A percentile compares a stretch with the other conserved stretches of the same genome.
These are phyloP conservation scores for Muricea muricata DNA, from an alignment of 92 coral and sea anemone genomes.

Conservation along the genomic window DNA sequence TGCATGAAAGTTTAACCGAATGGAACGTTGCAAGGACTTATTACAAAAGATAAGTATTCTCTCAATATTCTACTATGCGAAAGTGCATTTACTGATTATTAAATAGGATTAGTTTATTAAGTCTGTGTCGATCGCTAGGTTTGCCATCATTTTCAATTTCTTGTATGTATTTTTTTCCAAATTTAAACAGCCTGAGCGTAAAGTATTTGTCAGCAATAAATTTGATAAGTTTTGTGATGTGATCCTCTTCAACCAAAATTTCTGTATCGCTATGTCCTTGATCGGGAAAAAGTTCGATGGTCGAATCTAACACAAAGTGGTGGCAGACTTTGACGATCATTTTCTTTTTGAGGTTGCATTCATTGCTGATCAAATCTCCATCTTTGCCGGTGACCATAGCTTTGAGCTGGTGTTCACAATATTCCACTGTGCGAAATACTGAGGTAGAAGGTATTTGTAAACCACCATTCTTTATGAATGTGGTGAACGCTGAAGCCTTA, in stretches of 20 bases:
- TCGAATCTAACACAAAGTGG: not conserved
- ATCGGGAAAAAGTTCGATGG: not conserved
- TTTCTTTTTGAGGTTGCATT: not conserved
- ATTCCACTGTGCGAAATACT: not conserved
- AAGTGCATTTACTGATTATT: conserved; percentile 2
- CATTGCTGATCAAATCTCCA: not conserved
- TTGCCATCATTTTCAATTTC: conserved; percentile 1
- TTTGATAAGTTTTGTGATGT: not conserved
- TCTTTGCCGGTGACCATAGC: not conserved
- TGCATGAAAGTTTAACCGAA: too few relatives aligned
- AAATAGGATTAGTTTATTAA: conserved; percentile 3
- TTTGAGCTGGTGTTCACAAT: not conserved
- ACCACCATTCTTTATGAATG: conserved; percentile 3
- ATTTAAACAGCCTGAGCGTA: not conserved
- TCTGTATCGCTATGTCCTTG: conserved; percentile 2
- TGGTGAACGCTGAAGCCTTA: too few relatives aligned
- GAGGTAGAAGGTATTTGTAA: conserved; percentile 4
- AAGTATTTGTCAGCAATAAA: too few relatives aligned
- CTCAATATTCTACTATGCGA: too few relatives aligned
- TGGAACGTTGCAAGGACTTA: too few relatives aligned
- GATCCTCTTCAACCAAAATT: conserved; percentile 6
- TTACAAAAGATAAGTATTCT: too few relatives aligned
- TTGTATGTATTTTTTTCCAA: not conserved
- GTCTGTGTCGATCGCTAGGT: conserved; percentile 6
- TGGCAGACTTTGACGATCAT: not conserved